A percentile compares a stretch with the other conserved stretches of the same genome.
phyloP scores from a whole-genome alignment of 2,797 vertebrate species.

The Carapus acus region DNA sequence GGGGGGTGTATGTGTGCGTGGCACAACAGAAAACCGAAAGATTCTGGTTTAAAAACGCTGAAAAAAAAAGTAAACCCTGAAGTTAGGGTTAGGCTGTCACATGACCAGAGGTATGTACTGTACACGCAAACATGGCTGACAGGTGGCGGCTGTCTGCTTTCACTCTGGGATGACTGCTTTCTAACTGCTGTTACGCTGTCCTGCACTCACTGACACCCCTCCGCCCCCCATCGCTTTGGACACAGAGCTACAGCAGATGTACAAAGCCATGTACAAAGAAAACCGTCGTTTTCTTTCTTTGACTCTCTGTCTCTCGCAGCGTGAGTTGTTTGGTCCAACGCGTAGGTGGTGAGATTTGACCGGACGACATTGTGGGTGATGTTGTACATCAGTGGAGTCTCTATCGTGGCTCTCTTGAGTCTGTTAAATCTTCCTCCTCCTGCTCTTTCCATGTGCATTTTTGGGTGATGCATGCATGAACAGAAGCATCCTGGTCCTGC shows the following conservation, averaged over 20 bases:
- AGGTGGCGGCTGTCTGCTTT: constrained; percentile 37
- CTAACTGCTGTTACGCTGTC: constrained; percentile 42
- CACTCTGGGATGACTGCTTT: constrained; percentile 52
- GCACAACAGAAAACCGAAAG: too few relatives aligned
- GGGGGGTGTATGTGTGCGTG: too few relatives aligned
- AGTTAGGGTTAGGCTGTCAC: constrained; percentile 19
- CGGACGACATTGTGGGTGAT: constrained; percentile 23
- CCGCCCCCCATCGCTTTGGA: constrained; percentile 30
- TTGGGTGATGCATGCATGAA: constrained; percentile 44
- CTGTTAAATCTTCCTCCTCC: constrained; percentile 17
- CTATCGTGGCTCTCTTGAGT: constrained; percentile 35
- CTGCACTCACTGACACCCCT: constrained; percentile 20
- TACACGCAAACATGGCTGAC: constrained; percentile 17
- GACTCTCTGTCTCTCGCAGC: background rate
- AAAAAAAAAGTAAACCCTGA: background rate
- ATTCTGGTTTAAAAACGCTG: too few relatives aligned
- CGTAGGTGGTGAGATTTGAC: constrained; percentile 20
- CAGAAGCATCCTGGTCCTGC: constrained; percentile 32
- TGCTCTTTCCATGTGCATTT: constrained; percentile 31
- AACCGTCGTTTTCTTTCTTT: constrained; percentile 15
- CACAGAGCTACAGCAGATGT: constrained; percentile 23
- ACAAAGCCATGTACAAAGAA: background rate
- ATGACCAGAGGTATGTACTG: constrained; percentile 10
- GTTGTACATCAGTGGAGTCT: constrained; percentile 16
- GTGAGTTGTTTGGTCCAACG: constrained; percentile 2